Conservation (phyloP, 2,888 invertebrate genomes). For the Galeruca laticollis region DNA sequence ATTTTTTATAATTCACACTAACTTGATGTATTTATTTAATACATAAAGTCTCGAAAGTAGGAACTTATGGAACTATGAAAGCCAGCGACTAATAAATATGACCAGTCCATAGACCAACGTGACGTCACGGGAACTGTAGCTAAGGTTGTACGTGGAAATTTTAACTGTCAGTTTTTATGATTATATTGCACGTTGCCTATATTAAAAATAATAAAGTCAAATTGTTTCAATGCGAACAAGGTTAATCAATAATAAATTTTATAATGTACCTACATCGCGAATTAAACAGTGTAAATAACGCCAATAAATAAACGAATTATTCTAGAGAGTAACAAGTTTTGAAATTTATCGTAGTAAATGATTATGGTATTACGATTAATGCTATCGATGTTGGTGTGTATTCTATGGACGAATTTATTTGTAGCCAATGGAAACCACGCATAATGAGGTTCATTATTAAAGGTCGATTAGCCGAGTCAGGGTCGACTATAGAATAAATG, state of each 20-base stretch:
- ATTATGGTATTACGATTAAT: constrained; percentile 9
- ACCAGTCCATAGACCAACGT: no score
- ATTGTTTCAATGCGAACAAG: neutral
- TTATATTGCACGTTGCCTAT: no score
- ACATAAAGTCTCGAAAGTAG: no score
- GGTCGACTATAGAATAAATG: constrained; percentile 5
- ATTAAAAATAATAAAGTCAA: no score
- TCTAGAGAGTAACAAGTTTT: neutral
- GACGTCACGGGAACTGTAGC: no score
- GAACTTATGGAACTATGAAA: no score
- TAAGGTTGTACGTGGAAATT: no score
- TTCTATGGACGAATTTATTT: neutral
- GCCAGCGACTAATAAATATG: no score
- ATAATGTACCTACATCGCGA: neutral
- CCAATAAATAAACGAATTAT: constrained; percentile 3
- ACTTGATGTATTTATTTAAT: no score
- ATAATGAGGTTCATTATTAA: constrained; percentile 15
- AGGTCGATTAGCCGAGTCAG: constrained; percentile 7
- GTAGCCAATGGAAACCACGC: neutral
- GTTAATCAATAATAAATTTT: neutral
- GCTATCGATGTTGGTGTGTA: neutral
- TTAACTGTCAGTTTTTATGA: no score
- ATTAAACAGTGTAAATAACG: constrained; percentile 2
- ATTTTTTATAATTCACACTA: no score
- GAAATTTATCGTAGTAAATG: neutral